These are phyloP conservation scores for Sebastes nivosus DNA, from an alignment of 2,797 vertebrate genomes.

Conservation along the genomic window DNA sequence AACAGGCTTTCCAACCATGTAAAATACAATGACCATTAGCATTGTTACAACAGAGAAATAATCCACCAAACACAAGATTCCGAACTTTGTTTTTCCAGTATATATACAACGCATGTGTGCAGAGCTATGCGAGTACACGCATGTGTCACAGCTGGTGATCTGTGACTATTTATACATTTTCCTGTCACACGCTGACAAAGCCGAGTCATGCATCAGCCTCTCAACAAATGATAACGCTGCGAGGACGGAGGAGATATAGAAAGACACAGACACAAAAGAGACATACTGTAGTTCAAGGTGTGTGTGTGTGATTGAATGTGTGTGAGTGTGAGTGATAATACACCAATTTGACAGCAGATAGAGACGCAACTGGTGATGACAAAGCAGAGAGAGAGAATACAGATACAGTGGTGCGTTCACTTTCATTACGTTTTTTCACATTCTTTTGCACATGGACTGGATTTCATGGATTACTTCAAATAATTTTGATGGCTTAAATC, in stretches of 20 bases:
- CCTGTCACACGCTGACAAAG: slow-evolving; percentile 37
- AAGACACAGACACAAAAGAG: neutral
- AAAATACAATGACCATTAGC: no score
- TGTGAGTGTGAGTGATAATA: slow-evolving; percentile 30
- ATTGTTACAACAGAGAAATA: no score
- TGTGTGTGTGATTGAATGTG: neutral
- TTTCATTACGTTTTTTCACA: neutral
- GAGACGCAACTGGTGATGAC: slow-evolving; percentile 5
- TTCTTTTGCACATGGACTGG: neutral
- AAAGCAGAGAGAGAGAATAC: neutral
- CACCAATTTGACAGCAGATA: slow-evolving; percentile 34
- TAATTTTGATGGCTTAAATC: neutral
- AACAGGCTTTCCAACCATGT: no score
- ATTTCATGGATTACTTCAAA: neutral
- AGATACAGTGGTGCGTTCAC: neutral
- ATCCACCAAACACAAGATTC: no score
- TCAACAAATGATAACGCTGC: slow-evolving; percentile 32
- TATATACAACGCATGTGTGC: neutral
- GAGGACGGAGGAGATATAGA: slow-evolving; percentile 7
- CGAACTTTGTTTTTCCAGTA: no score
- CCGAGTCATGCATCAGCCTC: slow-evolving; percentile 25
- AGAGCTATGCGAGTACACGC: neutral
- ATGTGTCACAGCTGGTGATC: slow-evolving; percentile 17
- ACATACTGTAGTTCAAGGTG: neutral
- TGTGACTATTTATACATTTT: slow-evolving; percentile 59